Conservation (phyloP, 2,113 vertebrate genomes). For the Mus pahari region DNA sequence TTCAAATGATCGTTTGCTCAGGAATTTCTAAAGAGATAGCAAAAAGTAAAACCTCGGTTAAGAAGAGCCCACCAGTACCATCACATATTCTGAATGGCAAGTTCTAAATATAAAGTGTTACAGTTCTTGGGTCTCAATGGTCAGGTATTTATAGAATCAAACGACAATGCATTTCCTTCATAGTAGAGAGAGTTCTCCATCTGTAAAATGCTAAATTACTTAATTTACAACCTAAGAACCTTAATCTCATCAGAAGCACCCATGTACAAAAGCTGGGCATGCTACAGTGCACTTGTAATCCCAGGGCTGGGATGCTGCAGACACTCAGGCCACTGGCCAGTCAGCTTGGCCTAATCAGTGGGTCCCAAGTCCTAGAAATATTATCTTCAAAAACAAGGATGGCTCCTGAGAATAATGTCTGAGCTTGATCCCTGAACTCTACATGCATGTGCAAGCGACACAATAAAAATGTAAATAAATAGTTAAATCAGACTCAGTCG, state of each 20-base stretch:
- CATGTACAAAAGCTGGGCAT: not conserved
- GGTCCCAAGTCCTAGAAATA: not conserved
- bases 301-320: not conserved
- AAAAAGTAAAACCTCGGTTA: slow-evolving; percentile 44
- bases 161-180: not conserved
- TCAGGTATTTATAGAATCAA: not conserved
- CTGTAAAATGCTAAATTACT: not conserved
- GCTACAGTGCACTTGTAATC: not conserved
- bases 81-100: slow-evolving; percentile 26
- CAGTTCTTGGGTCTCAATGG: not conserved
- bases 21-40: slow-evolving; percentile 35
- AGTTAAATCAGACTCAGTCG: not conserved
- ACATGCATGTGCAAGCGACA: too few relatives aligned
- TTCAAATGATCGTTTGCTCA: slow-evolving; percentile 44
- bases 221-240: not conserved
- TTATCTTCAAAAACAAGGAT: not conserved
- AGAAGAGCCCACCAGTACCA: not conserved
- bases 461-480: not conserved
- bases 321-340: not conserved
- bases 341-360: not conserved
- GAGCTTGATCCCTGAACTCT: not conserved
- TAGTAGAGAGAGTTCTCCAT: not conserved
- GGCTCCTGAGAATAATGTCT: not conserved
- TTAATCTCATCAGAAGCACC: not conserved
- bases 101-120: slow-evolving; percentile 47